Evolutionary conservation across 1,140 invertebrate species (phyloP).

Genomic region (Zaprionus kolodkinae): DNA sequence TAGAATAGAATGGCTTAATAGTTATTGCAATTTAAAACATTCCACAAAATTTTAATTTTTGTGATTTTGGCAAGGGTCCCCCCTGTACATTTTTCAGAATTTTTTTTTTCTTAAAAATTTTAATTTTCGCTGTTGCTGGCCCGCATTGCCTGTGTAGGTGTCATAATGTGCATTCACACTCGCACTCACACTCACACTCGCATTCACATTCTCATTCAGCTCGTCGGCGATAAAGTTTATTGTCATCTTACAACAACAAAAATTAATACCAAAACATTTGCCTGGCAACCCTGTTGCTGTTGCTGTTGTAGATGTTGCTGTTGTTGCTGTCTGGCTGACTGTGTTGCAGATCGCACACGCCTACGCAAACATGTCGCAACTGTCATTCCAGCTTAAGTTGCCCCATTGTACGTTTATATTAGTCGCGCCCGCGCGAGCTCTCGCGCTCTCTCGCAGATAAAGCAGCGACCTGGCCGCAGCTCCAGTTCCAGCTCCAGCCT

Average conservation of each 20-base stretch:
- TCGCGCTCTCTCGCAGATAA: conserved; percentile 53
- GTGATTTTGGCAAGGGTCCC: too few relatives aligned
- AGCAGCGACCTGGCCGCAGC: conserved; percentile 15
- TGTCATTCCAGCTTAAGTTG: conserved; percentile 83
- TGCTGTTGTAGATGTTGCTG: conserved; percentile 50
- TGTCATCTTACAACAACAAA: conserved; percentile 57
- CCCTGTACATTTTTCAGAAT: too few relatives aligned
- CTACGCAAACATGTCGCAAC: conserved; percentile 83
- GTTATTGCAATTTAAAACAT: too few relatives aligned
- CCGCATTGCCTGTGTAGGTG: conserved; percentile 63
- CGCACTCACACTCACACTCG: conserved; percentile 73
- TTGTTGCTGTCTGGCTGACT: conserved; percentile 52
- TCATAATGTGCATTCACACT: conserved; percentile 81
- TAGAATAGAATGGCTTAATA: too few relatives aligned
- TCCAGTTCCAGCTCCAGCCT: conserved; percentile 5
- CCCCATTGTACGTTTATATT: conserved; percentile 83
- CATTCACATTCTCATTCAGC: conserved; percentile 72
- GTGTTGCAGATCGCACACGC: conserved; percentile 76
- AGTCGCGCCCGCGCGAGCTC: conserved; percentile 49
- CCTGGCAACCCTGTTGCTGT: conserved; percentile 17
- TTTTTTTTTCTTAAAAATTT: too few relatives aligned
- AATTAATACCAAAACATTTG: conserved; percentile 1
- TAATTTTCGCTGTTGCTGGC: conserved; percentile 21
- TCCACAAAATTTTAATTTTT: too few relatives aligned
- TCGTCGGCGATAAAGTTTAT: conserved; percentile 78